Evolutionary conservation across 2,113 vertebrate species (phyloP), one percentile per base, ranked within the genome.

Genomic region (Tenrec ecaudatus): DNA sequence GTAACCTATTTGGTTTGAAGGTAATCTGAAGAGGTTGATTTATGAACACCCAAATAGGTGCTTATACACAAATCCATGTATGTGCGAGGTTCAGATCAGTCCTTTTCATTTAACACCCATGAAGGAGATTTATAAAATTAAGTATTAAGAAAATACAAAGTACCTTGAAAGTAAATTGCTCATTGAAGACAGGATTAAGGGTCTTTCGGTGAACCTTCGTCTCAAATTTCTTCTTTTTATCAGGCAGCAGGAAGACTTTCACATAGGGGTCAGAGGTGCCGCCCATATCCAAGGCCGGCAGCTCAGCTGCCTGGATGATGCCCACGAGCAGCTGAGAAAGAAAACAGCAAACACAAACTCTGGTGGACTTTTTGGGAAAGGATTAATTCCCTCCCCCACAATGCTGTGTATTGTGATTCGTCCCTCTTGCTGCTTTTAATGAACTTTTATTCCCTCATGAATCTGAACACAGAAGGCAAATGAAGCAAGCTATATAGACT

Each of bases 141-240:
- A 53, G 47, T 53, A 53, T 53, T 10, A 53, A 53, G 6, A 53
- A 80, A 57, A 0, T 94, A 91, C 93, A 95, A 94, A 96, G 76
- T 98, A 98, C 98, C 98, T 98, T 98, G 97, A 98, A 98, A 89
- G 98, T 98, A 96, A 98, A 98, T 92, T 98, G 98, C 82, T 98
- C 98, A 85, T 98, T 98, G 98, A 98, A 98, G 95, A 98, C 98
- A 90, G 98, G 98, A 91, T 98, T 98, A 96, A 98, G 98, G 12
- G 98, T 98, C 96, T 98, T 98, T 91, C 98, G 98, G 96, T 98
- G 98, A 94, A 98, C 98, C 97, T 98, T 98, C 58, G 98, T 98
- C 95, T 98, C 98, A 36, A 98, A 98, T 97, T 98, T 98, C 97
- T 98, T 98, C 98, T 98, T 98, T 90, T 98, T 98, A 96, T 98